These are phyloP conservation scores for Margarornis squamiger DNA, from an alignment of 2,797 vertebrate genomes.

Conservation along the genomic window DNA sequence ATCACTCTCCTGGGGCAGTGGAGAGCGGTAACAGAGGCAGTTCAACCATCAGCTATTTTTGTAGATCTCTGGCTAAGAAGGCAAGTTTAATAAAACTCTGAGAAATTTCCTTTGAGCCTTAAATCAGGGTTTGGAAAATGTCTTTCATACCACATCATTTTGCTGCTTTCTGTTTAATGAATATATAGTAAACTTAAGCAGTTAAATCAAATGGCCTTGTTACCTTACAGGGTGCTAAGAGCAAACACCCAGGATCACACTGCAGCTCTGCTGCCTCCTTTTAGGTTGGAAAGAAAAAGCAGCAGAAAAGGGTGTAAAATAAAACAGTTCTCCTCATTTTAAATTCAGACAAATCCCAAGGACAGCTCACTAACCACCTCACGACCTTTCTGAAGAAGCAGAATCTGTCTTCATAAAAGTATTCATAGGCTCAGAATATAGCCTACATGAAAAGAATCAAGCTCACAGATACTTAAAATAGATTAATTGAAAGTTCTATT, in stretches of 20 bases:
- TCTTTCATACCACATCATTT: not conserved
- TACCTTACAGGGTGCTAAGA: not conserved
- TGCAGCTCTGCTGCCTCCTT: not conserved
- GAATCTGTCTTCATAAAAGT: not conserved
- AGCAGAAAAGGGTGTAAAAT: not conserved
- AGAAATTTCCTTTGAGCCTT: not conserved
- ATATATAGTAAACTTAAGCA: not conserved
- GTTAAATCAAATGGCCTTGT: not conserved
- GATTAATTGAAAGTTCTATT: not conserved
- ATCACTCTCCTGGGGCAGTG: not conserved
- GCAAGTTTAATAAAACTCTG: not conserved
- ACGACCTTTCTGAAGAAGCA: not conserved
- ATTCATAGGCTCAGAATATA: not conserved
- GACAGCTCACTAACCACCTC: not conserved
- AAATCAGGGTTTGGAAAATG: not conserved
- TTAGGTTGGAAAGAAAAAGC: not conserved
- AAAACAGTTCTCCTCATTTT: not conserved
- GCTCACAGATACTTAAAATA: not conserved
- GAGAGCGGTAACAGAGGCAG: not conserved
- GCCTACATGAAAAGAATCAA: not conserved
- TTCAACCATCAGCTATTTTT: not conserved
- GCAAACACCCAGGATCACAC: not conserved
- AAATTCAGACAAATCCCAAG: not conserved
- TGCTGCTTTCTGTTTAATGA: not conserved
- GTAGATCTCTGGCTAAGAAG: not conserved